phyloP scores from a whole-genome alignment of 1,140 invertebrate genomes.

The Hermetia illucens region DNA sequence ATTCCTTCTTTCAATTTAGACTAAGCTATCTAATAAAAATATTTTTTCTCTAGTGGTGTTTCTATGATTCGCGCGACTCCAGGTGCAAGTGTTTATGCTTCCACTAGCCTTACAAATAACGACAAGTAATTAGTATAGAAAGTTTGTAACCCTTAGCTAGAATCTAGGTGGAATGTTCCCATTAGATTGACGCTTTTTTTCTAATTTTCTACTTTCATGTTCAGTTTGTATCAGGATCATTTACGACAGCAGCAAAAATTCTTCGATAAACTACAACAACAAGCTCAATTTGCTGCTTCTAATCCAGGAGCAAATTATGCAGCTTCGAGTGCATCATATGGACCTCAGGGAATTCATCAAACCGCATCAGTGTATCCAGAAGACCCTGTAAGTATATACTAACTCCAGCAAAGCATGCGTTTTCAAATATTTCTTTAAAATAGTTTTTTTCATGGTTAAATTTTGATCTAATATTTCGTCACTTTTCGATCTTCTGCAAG shows the following conservation, averaged over 20 bases:
- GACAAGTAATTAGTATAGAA: background rate
- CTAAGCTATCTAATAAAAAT: no score
- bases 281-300: slow-evolving; percentile 7
- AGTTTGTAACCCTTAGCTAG: background rate
- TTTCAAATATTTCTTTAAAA: no score
- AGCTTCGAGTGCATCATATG: slow-evolving; percentile 29
- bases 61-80: background rate
- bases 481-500: no score
- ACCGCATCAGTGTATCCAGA: slow-evolving; percentile 38
- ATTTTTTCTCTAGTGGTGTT: background rate
- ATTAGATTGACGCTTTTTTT: background rate
- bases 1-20: no score
- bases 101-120: no score
- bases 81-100: background rate
- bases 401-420: slow-evolving; percentile 4
- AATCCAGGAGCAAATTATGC: slow-evolving; percentile 21
- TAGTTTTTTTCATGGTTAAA: no score
- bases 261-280: slow-evolving; percentile 14
- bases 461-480: no score
- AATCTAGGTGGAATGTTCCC: no score
- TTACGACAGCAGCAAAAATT: slow-evolving; percentile 24
- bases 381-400: slow-evolving; percentile 35
- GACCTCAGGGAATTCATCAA: slow-evolving; percentile 36
- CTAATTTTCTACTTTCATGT: background rate
- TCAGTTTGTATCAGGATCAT: slow-evolving; percentile 25